Evolutionary conservation across 2,113 vertebrate genomes (phyloP), one percentile per base, ranked within the genome.

Genomic region (Poicephalus meyeri): DNA sequence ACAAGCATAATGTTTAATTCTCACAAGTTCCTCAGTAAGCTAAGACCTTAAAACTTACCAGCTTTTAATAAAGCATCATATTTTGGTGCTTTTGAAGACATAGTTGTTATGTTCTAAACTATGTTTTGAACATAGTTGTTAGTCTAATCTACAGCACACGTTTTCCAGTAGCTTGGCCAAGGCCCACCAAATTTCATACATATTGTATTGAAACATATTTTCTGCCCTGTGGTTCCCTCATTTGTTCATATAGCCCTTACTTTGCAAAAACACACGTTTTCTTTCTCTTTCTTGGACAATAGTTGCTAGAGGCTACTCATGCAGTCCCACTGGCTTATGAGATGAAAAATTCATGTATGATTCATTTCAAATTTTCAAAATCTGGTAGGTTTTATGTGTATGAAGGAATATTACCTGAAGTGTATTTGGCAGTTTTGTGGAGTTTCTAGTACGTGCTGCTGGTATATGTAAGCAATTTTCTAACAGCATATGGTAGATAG

Each of bases 381-480:
- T 68, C 46, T 77, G 91, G 8, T 55, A 74, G 12, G 70, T 60
- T 83, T 81, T 94, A 74, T 89, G 8, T 80, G n/a, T 19, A 15
- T 58, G 70, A 0, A 0, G 15, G 26, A 87, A 95, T 82, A 97
- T 95, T 88, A 97, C 93, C 71, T 96, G 66, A 93, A 95, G 88
- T 39, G 18, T 56, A 84, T 88, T 83, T 88, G 95, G 90, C 91
- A 94, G 60, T 71, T 91, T 88, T 86, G 46, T 80, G 66, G 60
- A 25, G 46, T 88, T 87, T 91, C 92, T 93, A 58, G 60, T 93
- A 61, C 4, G 3, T 69, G 28, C 26, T 95, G 63, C 90, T 77
- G 91, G 68, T 94, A 70, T 76, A 78, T 66, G 46, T 68, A 89
- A 97, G 91, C 26, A 82, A 72, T 89, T 96, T 96, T 80, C 55